These are phyloP conservation scores for Pristionchus fissidentatus DNA, from an alignment of 2,888 invertebrate genomes.

Conservation along the genomic window DNA sequence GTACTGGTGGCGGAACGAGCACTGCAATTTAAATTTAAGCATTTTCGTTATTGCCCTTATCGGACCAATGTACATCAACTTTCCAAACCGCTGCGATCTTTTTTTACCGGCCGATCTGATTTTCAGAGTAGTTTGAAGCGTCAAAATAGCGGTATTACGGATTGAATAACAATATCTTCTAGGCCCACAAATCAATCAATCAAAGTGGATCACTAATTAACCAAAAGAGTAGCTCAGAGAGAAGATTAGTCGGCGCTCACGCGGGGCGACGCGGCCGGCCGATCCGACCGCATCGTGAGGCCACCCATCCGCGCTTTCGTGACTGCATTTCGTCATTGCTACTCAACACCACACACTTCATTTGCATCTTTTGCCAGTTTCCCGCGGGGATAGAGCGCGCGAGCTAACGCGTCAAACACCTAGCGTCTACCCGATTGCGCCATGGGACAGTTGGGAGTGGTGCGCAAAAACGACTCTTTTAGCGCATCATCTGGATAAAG, in stretches of 20 bases:
- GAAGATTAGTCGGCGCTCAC: conserved; percentile 55
- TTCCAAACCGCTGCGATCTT: too few relatives aligned
- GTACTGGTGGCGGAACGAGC: conserved; percentile 39
- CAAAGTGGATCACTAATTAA: neutral
- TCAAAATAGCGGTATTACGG: too few relatives aligned
- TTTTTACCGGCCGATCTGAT: too few relatives aligned
- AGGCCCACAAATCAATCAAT: neutral
- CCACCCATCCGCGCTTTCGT: conserved; percentile 41
- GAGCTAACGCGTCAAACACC: neutral
- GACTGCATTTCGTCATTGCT: conserved; percentile 42
- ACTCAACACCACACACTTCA: neutral
- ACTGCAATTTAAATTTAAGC: neutral
- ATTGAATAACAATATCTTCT: neutral
- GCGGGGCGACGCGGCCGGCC: conserved; percentile 29
- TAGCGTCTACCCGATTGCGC: neutral
- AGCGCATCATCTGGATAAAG: too few relatives aligned
- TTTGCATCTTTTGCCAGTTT: conserved; percentile 28
- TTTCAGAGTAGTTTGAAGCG: too few relatives aligned
- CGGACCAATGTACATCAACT: neutral
- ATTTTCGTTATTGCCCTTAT: neutral
- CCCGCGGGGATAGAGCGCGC: neutral
- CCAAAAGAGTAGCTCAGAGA: conserved; percentile 51
- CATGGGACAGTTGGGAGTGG: neutral
- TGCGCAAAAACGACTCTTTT: neutral
- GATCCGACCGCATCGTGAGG: neutral